These are phyloP conservation scores for Machaerirhynchus nigripectus DNA, from an alignment of 2,113 vertebrate species.

Conservation along the genomic window DNA sequence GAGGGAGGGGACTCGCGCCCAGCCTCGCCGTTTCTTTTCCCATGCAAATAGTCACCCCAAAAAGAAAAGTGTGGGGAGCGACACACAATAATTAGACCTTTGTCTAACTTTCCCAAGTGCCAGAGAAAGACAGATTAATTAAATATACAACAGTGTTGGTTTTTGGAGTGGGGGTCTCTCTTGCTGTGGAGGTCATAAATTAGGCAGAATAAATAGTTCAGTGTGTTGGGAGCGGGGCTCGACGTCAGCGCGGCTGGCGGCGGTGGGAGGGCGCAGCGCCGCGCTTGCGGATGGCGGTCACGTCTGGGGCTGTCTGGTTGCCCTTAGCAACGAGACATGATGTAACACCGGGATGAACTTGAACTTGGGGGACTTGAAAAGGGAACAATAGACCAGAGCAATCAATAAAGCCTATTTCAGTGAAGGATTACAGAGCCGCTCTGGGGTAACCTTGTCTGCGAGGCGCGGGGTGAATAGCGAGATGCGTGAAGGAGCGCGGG, in stretches of 20 bases:
- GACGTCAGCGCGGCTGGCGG: slow-evolving; percentile 75
- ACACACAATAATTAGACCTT: slow-evolving; percentile 85
- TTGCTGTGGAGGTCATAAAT: slow-evolving; percentile 81
- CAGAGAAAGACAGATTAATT: slow-evolving; percentile 85
- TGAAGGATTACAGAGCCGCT: slow-evolving; percentile 91
- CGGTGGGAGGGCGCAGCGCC: slow-evolving; percentile 77
- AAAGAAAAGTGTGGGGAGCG: slow-evolving; percentile 77
- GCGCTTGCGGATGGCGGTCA: slow-evolving; percentile 95
- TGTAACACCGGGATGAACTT: slow-evolving; percentile 97
- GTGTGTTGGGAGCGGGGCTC: slow-evolving; percentile 80
- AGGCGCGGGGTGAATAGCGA: slow-evolving; percentile 81
- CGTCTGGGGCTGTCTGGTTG: slow-evolving; percentile 97
- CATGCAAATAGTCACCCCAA: slow-evolving; percentile 76
- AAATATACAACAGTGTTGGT: slow-evolving; percentile 83
- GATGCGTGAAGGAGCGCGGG: slow-evolving; percentile 79
- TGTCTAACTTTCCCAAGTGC: slow-evolving; percentile 87
- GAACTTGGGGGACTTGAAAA: slow-evolving; percentile 94
- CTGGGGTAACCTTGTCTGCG: slow-evolving; percentile 86
- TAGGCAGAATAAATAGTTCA: slow-evolving; percentile 86
- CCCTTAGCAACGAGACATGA: slow-evolving; percentile 96
- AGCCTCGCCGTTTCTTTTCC: slow-evolving; percentile 75
- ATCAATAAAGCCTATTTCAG: slow-evolving; percentile 93
- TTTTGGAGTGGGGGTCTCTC: slow-evolving; percentile 80
- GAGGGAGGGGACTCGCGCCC: slow-evolving; percentile 36
- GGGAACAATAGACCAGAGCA: slow-evolving; percentile 91